Percentiles rank a stretch among this genome's conserved stretches.
These are phyloP conservation scores for Invenusta paracnida DNA, from an alignment of 2,888 invertebrate species.

Conservation along the genomic window DNA sequence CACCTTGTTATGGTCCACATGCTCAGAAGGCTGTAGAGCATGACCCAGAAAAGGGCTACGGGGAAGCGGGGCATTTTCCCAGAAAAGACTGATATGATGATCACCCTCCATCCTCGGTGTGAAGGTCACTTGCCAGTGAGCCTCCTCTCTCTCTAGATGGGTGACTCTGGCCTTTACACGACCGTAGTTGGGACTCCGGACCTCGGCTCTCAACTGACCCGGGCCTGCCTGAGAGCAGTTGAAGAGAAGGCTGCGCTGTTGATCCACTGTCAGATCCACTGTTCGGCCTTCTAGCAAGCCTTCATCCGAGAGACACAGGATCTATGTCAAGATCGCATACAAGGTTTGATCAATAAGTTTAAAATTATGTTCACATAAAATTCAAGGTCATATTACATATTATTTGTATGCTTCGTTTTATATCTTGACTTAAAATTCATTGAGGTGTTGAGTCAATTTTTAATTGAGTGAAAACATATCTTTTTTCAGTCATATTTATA, in stretches of 20 bases:
- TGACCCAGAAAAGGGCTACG: neutral
- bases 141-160: neutral
- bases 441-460: no score
- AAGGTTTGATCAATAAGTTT: no score
- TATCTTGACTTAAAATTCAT: no score
- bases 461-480: no score
- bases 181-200: neutral
- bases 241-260: neutral
- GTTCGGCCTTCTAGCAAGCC: neutral
- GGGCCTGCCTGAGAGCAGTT: neutral
- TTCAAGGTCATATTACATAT: no score
- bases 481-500: no score
- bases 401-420: no score
- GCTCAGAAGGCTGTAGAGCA: neutral
- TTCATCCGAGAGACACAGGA: neutral
- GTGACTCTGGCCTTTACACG: conserved; percentile 1
- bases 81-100: conserved; percentile 71
- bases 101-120: conserved; percentile 65
- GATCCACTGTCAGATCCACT: neutral
- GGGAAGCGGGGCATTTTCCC: conserved; percentile 59
- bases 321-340: no score
- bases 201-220: neutral
- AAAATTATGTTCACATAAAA: no score
- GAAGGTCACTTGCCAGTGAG: conserved; percentile 25
- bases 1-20: neutral